Evolutionary conservation across 2,888 invertebrate genomes (phyloP), one percentile per base, ranked within the genome.

Genomic region (Zygothrica quintamaculata): DNA sequence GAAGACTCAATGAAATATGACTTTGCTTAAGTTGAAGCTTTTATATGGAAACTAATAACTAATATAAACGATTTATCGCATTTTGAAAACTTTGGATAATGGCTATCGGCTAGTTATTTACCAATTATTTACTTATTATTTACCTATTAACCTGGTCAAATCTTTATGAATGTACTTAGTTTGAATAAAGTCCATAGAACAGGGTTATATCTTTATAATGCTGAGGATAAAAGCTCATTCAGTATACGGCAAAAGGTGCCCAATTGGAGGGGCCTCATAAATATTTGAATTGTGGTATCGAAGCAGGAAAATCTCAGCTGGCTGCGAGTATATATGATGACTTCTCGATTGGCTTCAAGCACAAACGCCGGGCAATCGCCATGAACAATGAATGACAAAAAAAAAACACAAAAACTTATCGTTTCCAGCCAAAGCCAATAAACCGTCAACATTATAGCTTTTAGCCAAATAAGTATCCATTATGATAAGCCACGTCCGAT

Each of bases 31-130:
- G 64, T 40, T 26, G 13, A 64, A 68, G 74, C 66, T 77, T 84
- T 80, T 80, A 86, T 80, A 74, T 65, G 58, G 52, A 44, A 59
- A 59, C 39, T n/a, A n/a, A n/a, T n/a, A n/a, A n/a, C n/a, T n/a
- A 29, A 61, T 66, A 71, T 57, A 70, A 58, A 33, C 12, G 9
- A 12, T 46, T 62, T 68, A 76, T 74, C 56, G 58, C 62, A 11
- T 12, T 0, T n/a, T 34, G 34, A 31, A 60, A 56, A 47, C 62
- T 52, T 53, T 40, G 55, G 16, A 12, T 37, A 56, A 12, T 12
- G 52, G 15, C 47, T 43, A 67, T 56, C 48, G 61, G 29, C 4
- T 9, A 6, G 22, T 5, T 9, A 3, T 15, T 13, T 18, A 44
- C 16, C 12, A n/a, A n/a, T n/a, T 40, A 58, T 22, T 22, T 22